Conservation (phyloP, 2,113 vertebrate genomes). For the Zootoca vivipara region DNA sequence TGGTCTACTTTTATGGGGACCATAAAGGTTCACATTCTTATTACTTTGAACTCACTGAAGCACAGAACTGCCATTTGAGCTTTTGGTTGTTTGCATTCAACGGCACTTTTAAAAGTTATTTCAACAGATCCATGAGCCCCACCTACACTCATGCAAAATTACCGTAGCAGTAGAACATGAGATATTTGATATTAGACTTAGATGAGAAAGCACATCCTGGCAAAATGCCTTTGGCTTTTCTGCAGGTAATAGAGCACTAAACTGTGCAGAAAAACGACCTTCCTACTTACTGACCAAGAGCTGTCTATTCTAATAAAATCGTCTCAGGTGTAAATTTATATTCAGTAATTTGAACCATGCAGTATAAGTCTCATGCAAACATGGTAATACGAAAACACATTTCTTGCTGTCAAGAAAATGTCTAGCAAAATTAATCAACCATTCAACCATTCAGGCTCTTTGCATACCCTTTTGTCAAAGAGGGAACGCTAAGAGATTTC, state of each 20-base stretch:
- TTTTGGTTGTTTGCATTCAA: slow-evolving; percentile 48
- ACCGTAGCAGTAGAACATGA: slow-evolving; percentile 63
- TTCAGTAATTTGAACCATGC: slow-evolving; percentile 88
- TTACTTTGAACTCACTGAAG: neutral
- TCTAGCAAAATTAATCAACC: slow-evolving; percentile 99
- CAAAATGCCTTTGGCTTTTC: slow-evolving; percentile 41
- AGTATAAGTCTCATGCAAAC: slow-evolving; percentile 90
- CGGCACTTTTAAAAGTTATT: slow-evolving; percentile 64
- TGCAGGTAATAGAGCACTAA: slow-evolving; percentile 54
- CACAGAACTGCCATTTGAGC: slow-evolving; percentile 47
- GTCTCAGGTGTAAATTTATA: slow-evolving; percentile 91
- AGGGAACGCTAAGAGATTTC: slow-evolving; percentile 93
- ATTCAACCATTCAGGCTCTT: slow-evolving; percentile 99
- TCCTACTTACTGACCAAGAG: slow-evolving; percentile 62
- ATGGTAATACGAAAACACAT: slow-evolving; percentile 93
- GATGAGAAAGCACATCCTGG: slow-evolving; percentile 63
- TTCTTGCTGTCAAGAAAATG: slow-evolving; percentile 98
- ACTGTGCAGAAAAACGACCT: slow-evolving; percentile 57
- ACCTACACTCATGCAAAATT: slow-evolving; percentile 61
- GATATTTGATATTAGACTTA: slow-evolving; percentile 64
- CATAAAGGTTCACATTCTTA: neutral
- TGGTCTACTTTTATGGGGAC: neutral
- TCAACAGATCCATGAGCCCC: slow-evolving; percentile 37
- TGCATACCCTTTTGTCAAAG: slow-evolving; percentile 99
- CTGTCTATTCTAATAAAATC: slow-evolving; percentile 76